phyloP scores from a whole-genome alignment of 2,113 vertebrate genomes.

The Paralichthys olivaceus region DNA sequence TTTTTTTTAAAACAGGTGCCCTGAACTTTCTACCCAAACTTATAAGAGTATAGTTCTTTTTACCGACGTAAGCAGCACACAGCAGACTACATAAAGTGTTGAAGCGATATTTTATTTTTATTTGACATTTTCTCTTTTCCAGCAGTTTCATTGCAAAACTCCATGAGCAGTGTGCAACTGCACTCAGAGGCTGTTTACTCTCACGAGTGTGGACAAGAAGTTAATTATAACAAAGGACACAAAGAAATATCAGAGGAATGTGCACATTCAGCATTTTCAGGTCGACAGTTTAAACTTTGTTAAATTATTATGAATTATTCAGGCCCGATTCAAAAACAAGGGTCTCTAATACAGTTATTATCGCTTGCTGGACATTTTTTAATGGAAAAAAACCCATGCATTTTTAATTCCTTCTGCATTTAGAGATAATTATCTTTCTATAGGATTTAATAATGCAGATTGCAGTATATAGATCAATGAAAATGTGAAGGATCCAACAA shows the following conservation, averaged over 20 bases:
- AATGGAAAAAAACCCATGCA: not conserved
- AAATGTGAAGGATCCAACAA: too few relatives aligned
- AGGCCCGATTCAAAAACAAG: not conserved
- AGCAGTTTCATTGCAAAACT: conserved; percentile 19
- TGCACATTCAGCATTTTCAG: conserved; percentile 6
- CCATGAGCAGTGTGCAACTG: conserved; percentile 3
- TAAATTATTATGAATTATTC: not conserved
- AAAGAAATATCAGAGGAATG: not conserved
- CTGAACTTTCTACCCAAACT: conserved; percentile 49
- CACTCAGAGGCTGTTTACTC: not conserved
- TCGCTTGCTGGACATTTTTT: not conserved
- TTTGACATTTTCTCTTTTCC: conserved; percentile 45
- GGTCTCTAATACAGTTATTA: not conserved
- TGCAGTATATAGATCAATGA: too few relatives aligned
- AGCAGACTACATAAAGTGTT: conserved; percentile 4
- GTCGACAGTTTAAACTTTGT: not conserved
- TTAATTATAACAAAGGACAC: not conserved
- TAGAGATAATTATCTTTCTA: too few relatives aligned
- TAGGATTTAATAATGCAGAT: too few relatives aligned
- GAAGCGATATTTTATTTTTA: conserved; percentile 46
- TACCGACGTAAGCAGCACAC: conserved; percentile 30
- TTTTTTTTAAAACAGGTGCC: conserved; percentile 13
- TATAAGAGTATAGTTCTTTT: conserved; percentile 29
- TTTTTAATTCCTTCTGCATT: too few relatives aligned
- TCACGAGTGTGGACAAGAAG: not conserved